Base-by-base conservation (phyloP, 1,140 invertebrate species). In the Oryzaephilus surinamensis region DNA sequence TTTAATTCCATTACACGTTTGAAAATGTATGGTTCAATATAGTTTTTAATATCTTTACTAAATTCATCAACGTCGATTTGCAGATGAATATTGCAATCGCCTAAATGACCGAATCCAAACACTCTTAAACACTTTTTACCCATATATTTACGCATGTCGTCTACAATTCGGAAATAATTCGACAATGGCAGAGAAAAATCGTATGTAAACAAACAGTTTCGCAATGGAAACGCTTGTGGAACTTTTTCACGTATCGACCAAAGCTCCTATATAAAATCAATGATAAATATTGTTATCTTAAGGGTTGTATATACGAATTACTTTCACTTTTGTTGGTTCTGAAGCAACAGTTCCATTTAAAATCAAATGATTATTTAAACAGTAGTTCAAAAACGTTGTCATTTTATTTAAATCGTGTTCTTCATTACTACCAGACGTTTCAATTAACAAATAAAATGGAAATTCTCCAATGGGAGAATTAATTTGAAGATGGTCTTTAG, bases 81-180 rank as follows among this genome's bases (percentile, higher is more conserved):
- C 31, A 97, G 68, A 65, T 97, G 93, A 12, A 96, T 66, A 65
- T 96, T 96, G 6, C 86, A 83, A 55, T 93, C 88, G 15, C 84
- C 85, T 83, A 97, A 64, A 67, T 97, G 93, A 6, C 93, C 93
- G 59, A 91, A 96, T 18, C 89, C 92, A 46, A 79, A 82, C 13
- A 91, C 79, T 18, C 74, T 63, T 1, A 75, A 65, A 21, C 68
- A 63, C 34, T 65, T 56, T 4, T 35, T 27, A 0, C 71, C 71
- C 16, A 90, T 54, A 30, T 74, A 72, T 37, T 80, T 63, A 15
- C 73, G 69, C 49, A 93, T 72, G 5, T 76, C 71, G 20, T 77
- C 67, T 6, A 95, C 82, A 11, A 96, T 66, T 26, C 77, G 66
- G 55, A 96, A 97, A 60, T 89, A 97, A 30, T 78, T 55, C 1